phyloP scores from a whole-genome alignment of 2,888 invertebrate species.

The Mythimna vitellina region DNA sequence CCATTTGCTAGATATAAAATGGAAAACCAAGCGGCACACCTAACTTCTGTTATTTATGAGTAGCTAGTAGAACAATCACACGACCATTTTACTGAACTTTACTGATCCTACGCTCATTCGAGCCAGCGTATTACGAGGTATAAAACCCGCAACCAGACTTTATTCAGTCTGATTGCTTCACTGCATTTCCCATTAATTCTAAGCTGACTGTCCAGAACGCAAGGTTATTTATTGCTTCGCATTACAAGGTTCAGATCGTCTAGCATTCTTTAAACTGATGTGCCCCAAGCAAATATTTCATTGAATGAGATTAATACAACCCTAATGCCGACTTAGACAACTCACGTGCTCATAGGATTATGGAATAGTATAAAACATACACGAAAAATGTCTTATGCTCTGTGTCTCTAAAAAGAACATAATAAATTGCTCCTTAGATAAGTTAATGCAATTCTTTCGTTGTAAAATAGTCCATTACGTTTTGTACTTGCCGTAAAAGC shows the following conservation, averaged over 20 bases:
- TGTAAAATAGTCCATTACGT: constrained; percentile 20
- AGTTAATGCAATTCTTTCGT: constrained; percentile 32
- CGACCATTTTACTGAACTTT: constrained; percentile 21
- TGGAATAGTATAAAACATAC: background rate
- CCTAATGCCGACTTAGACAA: background rate
- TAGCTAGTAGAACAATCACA: constrained; percentile 14
- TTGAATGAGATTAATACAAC: background rate
- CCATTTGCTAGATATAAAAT: constrained; percentile 21
- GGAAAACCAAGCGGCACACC: background rate
- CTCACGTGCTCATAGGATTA: background rate
- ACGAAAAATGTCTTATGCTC: background rate
- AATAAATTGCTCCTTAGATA: constrained; percentile 38
- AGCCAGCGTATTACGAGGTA: background rate
- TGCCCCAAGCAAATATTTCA: background rate
- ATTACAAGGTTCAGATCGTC: background rate
- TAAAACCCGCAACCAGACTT: background rate
- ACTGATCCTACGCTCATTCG: constrained; percentile 18
- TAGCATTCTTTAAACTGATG: background rate
- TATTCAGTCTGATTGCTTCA: background rate
- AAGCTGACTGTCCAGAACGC: background rate
- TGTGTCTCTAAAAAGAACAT: background rate
- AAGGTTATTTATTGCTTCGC: background rate
- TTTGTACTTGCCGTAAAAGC: constrained; percentile 36
- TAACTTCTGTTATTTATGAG: constrained; percentile 33
- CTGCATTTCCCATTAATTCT: background rate